Evolutionary conservation across 2,113 vertebrate genomes (phyloP), one percentile per base, ranked within the genome.

Genomic region (Rattus norvegicus): DNA sequence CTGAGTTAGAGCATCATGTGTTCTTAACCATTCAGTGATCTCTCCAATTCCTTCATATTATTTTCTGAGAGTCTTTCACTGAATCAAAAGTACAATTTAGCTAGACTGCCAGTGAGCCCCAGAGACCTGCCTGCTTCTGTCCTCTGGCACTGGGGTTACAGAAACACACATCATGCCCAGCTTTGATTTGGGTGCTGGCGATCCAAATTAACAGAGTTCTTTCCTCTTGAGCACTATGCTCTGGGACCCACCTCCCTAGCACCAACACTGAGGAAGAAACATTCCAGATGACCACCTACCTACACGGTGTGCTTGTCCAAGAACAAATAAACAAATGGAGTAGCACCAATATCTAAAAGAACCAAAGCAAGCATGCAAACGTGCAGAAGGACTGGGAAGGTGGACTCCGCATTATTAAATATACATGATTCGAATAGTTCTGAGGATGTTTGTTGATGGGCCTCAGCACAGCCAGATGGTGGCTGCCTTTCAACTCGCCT

Each of bases 361-460:
- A 65, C n/a, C n/a, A 84, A 65, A 47, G 59, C 2, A 36, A 94
- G 33, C 36, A 65, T 30, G 59, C 2, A 36, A 94, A 28, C 36
- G 8, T 59, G 63, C 36, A 52, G 75, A 94, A 94, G 79, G 86
- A 87, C 83, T 93, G 69, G 63, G 83, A 95, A 76, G 36, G 49
- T 63, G 75, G 91, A 43, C 28, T 49, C 7, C 49, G 52, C 22
- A 24, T 72, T 43, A 72, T 90, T 59, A 94, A 92, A 76, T 76
- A 90, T 56, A 95, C 88, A 90, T 94, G 75, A 96, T 30, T 91
- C 83, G 88, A 85, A 70, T 83, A 63, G 83, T 91, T 97, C 61
- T 73, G 91, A 88, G 61, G 28, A 80, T 91, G 39, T 93, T 96
- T n/a, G 13, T 72, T 91, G 89, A 88, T 84, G 77, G 72, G 76